phyloP scores from a whole-genome alignment of 2,113 vertebrate species.

The Spea bombifrons region DNA sequence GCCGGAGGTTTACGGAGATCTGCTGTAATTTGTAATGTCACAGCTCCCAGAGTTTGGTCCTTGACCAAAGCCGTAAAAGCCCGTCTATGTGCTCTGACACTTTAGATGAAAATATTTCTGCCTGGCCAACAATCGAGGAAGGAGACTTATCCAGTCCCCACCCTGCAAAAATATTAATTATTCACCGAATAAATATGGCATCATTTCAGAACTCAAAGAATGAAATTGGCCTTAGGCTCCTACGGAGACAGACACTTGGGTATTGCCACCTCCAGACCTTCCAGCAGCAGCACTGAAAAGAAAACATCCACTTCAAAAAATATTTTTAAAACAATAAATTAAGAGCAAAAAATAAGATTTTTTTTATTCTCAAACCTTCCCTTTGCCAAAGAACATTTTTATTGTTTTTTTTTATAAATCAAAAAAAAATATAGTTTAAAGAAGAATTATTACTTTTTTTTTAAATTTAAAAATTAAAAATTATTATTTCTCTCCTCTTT shows the following conservation, averaged over 20 bases:
- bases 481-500: no score
- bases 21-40: constrained; percentile 33
- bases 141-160: background rate
- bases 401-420: no score
- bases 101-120: background rate
- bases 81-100: background rate
- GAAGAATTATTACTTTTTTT: no score
- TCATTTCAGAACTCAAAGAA: background rate
- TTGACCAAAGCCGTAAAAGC: background rate
- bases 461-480: no score
- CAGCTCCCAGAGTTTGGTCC: background rate
- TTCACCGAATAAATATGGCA: background rate
- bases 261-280: constrained; percentile 1
- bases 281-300: background rate
- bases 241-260: background rate
- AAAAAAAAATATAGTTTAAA: no score
- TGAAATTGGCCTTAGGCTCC: background rate
- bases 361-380: no score
- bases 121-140: background rate
- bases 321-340: no score
- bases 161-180: background rate
- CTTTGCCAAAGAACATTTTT: no score
- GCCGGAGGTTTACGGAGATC: constrained; percentile 48
- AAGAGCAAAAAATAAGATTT: no score
- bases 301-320: no score